Percentiles rank a stretch among this genome's conserved stretches.
phyloP scores from a whole-genome alignment of 2,888 invertebrate genomes.

The Fragum whitleyi region DNA sequence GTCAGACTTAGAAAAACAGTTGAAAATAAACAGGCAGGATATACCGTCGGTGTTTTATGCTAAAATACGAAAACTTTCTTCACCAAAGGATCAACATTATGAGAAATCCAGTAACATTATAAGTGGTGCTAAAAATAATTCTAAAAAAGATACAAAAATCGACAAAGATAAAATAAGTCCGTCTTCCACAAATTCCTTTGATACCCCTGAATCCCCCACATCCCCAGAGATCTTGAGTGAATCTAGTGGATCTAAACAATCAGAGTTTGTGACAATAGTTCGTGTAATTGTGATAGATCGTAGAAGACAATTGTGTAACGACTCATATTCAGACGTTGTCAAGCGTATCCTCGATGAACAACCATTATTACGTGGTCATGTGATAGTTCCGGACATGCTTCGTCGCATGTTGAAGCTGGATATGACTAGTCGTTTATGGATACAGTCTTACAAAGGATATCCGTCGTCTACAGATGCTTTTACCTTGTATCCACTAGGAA shows the following conservation, averaged over 20 bases:
- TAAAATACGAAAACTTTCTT: slow-evolving; percentile 70
- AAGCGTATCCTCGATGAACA: slow-evolving; percentile 69
- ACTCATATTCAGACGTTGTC: slow-evolving; percentile 62
- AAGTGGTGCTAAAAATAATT: slow-evolving; percentile 37
- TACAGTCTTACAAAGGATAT: slow-evolving; percentile 69
- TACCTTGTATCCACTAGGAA: slow-evolving; percentile 70
- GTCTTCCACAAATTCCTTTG: background rate
- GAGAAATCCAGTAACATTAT: slow-evolving; percentile 53
- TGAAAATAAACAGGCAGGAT: slow-evolving; percentile 51
- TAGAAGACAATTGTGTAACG: slow-evolving; percentile 64
- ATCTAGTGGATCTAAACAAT: background rate
- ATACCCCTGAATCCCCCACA: slow-evolving; percentile 5
- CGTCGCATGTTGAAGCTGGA: slow-evolving; percentile 77
- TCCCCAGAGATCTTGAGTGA: background rate
- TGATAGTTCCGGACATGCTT: slow-evolving; percentile 76
- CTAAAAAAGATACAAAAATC: slow-evolving; percentile 27
- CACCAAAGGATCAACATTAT: slow-evolving; percentile 72
- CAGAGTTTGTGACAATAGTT: slow-evolving; percentile 53
- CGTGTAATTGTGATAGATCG: slow-evolving; percentile 77
- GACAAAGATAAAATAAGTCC: slow-evolving; percentile 24
- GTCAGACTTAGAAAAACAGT: slow-evolving; percentile 69
- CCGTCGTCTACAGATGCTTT: slow-evolving; percentile 57
- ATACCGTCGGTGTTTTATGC: slow-evolving; percentile 75
- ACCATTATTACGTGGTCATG: slow-evolving; percentile 73
- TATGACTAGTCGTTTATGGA: slow-evolving; percentile 74